Base-by-base conservation (phyloP, 2,888 invertebrate species). In the Rhabditoides inermis region DNA sequence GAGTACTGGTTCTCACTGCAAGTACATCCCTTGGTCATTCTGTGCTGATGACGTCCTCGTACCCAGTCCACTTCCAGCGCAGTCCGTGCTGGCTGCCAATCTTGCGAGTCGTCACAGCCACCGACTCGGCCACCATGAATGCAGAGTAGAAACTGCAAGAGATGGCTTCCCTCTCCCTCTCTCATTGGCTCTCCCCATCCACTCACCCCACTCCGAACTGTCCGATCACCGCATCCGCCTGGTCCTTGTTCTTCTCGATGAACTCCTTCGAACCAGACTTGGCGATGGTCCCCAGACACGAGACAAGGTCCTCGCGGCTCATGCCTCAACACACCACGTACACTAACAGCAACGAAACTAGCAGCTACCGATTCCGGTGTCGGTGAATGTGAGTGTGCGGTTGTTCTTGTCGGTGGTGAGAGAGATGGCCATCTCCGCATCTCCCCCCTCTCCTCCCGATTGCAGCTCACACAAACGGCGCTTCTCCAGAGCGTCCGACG, bases 161-260 rank as follows among this genome's bases (percentile, higher is more conserved):
- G n/a, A n/a, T n/a, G n/a, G n/a, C n/a, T n/a, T n/a, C n/a, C n/a
- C n/a, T n/a, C n/a, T n/a, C n/a, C n/a, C n/a, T n/a, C n/a, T n/a
- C n/a, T n/a, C n/a, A n/a, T n/a, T n/a, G n/a, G n/a, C n/a, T n/a
- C n/a, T n/a, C n/a, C n/a, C n/a, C n/a, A n/a, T n/a, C n/a, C n/a
- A n/a, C n/a, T n/a, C n/a, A n/a, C n/a, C 94, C 95, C 20, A 95
- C 95, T 63, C 94, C 95, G 81, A 95, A 95, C 78, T 95, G 92
- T 3, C 94, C 91, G 76, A 92, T 91, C 49, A 92, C 90, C 59
- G 86, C 85, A 45, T 84, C 85, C 0, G 84, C 84, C 37, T 65
- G 63, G 25, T 69, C 63, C 32, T 61, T 61, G 48, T 65, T 63
- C 55, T 59, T 54, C 27, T 62, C 58, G 22, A 60, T 58, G 45